Conservation (phyloP, 2,888 invertebrate genomes). For the Fabriciana adippe region DNA sequence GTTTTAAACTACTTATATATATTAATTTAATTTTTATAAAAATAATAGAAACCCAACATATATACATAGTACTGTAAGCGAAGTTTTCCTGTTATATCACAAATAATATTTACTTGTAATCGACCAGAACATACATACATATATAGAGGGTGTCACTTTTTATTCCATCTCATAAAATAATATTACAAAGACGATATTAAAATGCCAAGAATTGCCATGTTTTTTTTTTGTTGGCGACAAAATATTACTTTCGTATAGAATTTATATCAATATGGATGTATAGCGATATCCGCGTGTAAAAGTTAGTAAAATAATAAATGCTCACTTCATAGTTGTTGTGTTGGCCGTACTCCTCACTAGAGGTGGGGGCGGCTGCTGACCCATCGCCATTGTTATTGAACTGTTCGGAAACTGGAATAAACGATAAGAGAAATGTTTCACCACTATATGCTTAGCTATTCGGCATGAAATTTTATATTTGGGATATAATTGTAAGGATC, state of each 20-base stretch:
- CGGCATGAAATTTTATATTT: not conserved
- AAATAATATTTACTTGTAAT: not conserved
- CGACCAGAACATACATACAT: too few relatives aligned
- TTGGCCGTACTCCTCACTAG: constrained; percentile 81
- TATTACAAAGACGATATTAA: too few relatives aligned
- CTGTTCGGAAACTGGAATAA: constrained; percentile 80
- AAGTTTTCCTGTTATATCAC: constrained; percentile 4
- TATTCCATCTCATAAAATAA: not conserved
- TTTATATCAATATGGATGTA: too few relatives aligned
- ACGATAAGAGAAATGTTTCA: constrained; percentile 54
- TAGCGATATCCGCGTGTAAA: too few relatives aligned
- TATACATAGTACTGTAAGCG: not conserved
- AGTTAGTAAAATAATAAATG: constrained; percentile 47
- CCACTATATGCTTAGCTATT: constrained; percentile 7
- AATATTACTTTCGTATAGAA: too few relatives aligned
- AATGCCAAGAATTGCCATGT: too few relatives aligned
- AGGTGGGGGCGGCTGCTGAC: constrained; percentile 80
- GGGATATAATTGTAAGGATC: not conserved
- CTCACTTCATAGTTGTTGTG: constrained; percentile 79
- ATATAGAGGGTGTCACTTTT: not conserved
- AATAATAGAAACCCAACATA: not conserved
- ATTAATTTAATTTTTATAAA: not conserved
- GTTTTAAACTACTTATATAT: not conserved
- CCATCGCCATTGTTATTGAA: constrained; percentile 80
- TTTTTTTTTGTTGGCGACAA: too few relatives aligned